Percentiles rank a stretch among this genome's conserved stretches.
Evolutionary conservation across 2,113 vertebrate genomes (phyloP).

Genomic region (Epinephelus fuscoguttatus): DNA sequence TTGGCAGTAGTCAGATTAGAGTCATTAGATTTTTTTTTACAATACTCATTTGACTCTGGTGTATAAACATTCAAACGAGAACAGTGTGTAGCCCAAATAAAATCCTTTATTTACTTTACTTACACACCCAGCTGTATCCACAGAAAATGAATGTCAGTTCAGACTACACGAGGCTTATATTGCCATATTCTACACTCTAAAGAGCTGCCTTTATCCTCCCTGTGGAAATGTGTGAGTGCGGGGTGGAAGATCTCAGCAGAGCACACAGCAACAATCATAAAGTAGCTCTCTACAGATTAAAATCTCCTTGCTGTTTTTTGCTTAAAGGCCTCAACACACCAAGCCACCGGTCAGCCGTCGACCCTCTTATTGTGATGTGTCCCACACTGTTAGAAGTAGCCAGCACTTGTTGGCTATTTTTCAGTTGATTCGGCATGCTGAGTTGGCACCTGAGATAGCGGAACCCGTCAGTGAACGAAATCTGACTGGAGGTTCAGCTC

Average conservation of each 20-base stretch:
- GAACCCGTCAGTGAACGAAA: no score
- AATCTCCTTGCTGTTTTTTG: no score
- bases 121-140: slow-evolving; percentile 15
- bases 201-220: neutral
- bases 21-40: neutral
- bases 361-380: no score
- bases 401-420: no score
- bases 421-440: no score
- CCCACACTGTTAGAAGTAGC: no score
- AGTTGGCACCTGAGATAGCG: no score
- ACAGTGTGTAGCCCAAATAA: neutral
- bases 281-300: neutral
- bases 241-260: neutral
- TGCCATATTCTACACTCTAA: neutral
- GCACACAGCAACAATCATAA: slow-evolving; percentile 1
- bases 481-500: no score
- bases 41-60: neutral
- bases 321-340: no score
- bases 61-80: neutral
- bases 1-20: neutral
- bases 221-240: neutral
- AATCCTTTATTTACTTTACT: neutral
- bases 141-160: slow-evolving; percentile 33
- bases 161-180: neutral
- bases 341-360: no score